Conservation (phyloP, 2,888 invertebrate genomes). For the Spodoptera picta region DNA sequence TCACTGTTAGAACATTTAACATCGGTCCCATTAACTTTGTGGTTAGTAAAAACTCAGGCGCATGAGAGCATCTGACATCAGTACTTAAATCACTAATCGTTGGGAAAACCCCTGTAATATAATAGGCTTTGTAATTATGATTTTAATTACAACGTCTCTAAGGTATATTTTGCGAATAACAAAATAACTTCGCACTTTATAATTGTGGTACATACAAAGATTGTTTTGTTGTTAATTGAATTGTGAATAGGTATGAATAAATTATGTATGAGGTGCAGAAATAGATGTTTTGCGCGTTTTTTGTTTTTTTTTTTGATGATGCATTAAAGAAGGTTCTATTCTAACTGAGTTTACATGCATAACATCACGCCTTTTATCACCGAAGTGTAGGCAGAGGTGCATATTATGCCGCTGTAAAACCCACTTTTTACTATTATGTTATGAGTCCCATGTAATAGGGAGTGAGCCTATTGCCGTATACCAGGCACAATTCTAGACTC, state of each 20-base stretch:
- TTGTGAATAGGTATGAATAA: constrained; percentile 10
- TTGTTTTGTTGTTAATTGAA: constrained; percentile 25
- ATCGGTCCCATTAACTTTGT: constrained; percentile 36
- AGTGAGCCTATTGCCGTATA: too few relatives aligned
- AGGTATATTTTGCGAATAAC: constrained; percentile 22
- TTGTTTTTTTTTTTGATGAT: too few relatives aligned
- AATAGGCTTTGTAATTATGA: constrained; percentile 47
- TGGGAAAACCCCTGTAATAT: constrained; percentile 61
- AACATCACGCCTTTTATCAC: too few relatives aligned
- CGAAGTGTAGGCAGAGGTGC: too few relatives aligned
- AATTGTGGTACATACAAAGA: neutral
- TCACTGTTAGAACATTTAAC: constrained; percentile 47
- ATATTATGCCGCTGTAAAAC: too few relatives aligned
- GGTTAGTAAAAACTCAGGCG: constrained; percentile 50
- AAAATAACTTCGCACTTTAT: constrained; percentile 18
- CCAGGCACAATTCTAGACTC: too few relatives aligned
- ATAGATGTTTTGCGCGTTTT: too few relatives aligned
- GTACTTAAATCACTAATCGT: constrained; percentile 44
- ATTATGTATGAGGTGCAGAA: neutral
- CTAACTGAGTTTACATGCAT: too few relatives aligned
- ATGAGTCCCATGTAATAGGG: too few relatives aligned
- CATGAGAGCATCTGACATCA: constrained; percentile 58
- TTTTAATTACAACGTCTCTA: constrained; percentile 46
- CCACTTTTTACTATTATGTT: too few relatives aligned
- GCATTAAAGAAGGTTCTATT: too few relatives aligned